Evolutionary conservation across 1,140 invertebrate species (phyloP), one percentile per base, ranked within the genome.

Genomic region (Aleiodes sp.): DNA sequence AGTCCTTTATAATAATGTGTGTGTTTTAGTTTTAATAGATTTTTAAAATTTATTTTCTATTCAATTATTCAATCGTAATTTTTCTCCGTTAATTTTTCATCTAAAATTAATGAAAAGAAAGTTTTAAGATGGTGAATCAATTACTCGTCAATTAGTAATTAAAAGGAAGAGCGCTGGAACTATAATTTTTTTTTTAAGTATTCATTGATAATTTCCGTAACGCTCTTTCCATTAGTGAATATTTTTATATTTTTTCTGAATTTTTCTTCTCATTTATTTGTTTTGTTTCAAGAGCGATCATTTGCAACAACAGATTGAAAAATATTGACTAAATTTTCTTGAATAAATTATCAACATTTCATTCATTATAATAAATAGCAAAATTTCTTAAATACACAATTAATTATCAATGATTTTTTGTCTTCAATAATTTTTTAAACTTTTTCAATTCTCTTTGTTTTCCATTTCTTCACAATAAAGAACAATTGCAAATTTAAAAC

Each of bases 251-350:
- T 37, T 37, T 10, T 37, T 10, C 35, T 37, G 35, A 29, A 33
- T 33, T 31, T 33, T 60, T 26, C 14, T 33, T 14, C 57, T 14
- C 57, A 60, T 31, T 33, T 33, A 35, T 60, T 62, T 39, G 10
- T 39, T 33, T 4, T 7, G 24, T 46, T 19, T 52, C 46, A 12
- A 7, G 2, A 2, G 10, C 1, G 12, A 52, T 24, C n/a, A n/a
- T 24, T 52, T 24, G 2, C 24, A 29, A 26, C 35, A 65, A 52
- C 63, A 52, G 28, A 52, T 29, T 52, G 28, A 59, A 33, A 56
- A 35, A 65, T 65, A 65, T 65, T 65, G 63, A 65, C 63, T 65
- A 65, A 56, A 64, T 29, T 64, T 21, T 63, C 35, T 16, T 63
- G 35, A 63, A 37, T 41, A 29, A 35, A 63, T 63, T 63, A 63